Base-by-base conservation (phyloP, 2,797 vertebrate genomes). In the Acanthopagrus latus region DNA sequence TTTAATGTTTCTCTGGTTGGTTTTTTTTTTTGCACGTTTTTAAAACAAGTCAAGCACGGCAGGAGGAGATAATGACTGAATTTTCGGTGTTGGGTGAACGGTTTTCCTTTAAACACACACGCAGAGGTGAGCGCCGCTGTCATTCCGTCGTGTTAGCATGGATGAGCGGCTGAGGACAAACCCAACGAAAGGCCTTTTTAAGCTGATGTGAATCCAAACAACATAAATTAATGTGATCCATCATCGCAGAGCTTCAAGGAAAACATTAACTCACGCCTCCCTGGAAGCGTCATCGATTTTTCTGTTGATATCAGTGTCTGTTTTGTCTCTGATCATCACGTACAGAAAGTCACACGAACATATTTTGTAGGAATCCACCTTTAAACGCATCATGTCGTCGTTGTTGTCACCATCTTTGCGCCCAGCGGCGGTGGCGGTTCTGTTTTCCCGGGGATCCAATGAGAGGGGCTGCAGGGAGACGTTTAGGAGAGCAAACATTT, bases 401-500 rank as follows among this genome's bases (percentile, higher is more conserved):
- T 73, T 65, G 73, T 77, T 73, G 74, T 73, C 58, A 44, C 51
- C 69, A 69, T 80, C 55, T 76, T 57, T 50, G 78, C 0, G 51
- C 20, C 43, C 57, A 1, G 57, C 58, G 69, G 81, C 50, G 62
- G 64, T 71, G 27, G 27, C 29, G 29, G 29, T 29, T 29, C 3
- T 71, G 81, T 80, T 88, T 86, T 74, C 80, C 47, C 65, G 1
- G 5, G 71, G 51, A 79, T 74, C 70, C 64, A 75, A 43, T 3
- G 82, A 64, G 67, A 75, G 74, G 62, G 56, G 57, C n/a, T 21
- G 73, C 74, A 71, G 84, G 95, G 95, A 94, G 96, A 92, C 89
- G 93, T 96, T 97, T 95, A 97, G 96, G 95, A 97, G 96, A 97
- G 96, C 96, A 97, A 98, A 98, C 96, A 98, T 97, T 97, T 96